Conservation (phyloP, 2,797 vertebrate genomes). For the Ctenopoma kingsleyae region DNA sequence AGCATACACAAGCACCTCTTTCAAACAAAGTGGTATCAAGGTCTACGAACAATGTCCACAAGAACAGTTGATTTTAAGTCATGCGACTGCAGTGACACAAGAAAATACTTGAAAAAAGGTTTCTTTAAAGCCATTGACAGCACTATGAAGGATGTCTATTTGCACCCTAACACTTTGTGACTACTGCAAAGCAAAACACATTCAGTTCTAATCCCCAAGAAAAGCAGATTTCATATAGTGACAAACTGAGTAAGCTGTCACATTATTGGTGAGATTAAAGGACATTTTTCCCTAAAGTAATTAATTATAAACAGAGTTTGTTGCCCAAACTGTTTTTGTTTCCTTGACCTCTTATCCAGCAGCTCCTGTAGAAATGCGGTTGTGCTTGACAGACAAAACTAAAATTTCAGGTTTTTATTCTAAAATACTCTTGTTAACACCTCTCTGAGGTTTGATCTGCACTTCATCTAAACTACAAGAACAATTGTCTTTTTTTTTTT, state of each 20-base stretch:
- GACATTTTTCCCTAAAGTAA: conserved; percentile 66
- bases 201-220: conserved; percentile 72
- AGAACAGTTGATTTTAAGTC: conserved; percentile 86
- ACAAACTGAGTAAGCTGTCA: conserved; percentile 70
- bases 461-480: conserved; percentile 87
- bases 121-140: conserved; percentile 84
- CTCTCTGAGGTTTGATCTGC: conserved; percentile 83
- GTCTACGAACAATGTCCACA: conserved; percentile 87
- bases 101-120: conserved; percentile 83
- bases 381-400: conserved; percentile 94
- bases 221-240: conserved; percentile 75
- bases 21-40: conserved; percentile 80
- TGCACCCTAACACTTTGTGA: conserved; percentile 71
- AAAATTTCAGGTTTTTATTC: conserved; percentile 84
- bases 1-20: conserved; percentile 85
- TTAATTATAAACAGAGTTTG: conserved; percentile 78
- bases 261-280: conserved; percentile 75
- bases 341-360: conserved; percentile 70
- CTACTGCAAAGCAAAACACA: conserved; percentile 83
- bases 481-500: conserved; percentile 74
- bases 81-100: conserved; percentile 87
- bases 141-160: conserved; percentile 73
- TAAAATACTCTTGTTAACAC: conserved; percentile 85
- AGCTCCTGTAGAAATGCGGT: conserved; percentile 85
- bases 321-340: conserved; percentile 64